Percentiles rank a stretch among this genome's conserved stretches.
Conservation (phyloP, 2,797 vertebrate genomes). For the Parotocinclus haroldoi region DNA sequence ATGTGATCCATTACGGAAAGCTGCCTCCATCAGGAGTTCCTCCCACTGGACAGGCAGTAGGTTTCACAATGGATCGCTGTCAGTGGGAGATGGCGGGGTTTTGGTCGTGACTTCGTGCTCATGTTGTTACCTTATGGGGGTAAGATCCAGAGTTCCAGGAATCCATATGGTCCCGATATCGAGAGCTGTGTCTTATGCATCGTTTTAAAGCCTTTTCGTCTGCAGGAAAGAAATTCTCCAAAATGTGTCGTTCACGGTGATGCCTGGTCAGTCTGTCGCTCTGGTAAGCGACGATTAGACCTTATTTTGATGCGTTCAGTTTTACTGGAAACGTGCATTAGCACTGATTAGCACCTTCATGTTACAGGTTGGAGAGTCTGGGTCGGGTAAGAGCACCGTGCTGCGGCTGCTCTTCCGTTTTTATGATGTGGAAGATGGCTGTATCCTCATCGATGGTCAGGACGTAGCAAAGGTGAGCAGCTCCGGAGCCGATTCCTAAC, state of each 20-base stretch:
- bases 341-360: not conserved
- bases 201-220: conserved; percentile 7
- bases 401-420: conserved; percentile 82
- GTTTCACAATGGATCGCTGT: no score
- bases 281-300: conserved; percentile 67
- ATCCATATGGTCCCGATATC: not conserved
- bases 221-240: conserved; percentile 75
- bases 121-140: no score
- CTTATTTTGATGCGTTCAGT: not conserved
- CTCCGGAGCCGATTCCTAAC: no score
- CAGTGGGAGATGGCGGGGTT: no score
- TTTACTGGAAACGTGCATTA: not conserved
- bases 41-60: no score
- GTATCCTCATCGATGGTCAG: conserved; percentile 79
- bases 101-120: no score
- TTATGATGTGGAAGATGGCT: conserved; percentile 75
- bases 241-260: conserved; percentile 80
- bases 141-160: not conserved
- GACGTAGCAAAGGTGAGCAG: conserved; percentile 76
- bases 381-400: conserved; percentile 81
- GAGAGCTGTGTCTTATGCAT: not conserved
- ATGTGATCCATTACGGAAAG: no score
- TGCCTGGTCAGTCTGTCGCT: conserved; percentile 81
- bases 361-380: conserved; percentile 78
- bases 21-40: no score